Evolutionary conservation across 2,888 invertebrate species (phyloP).

Genomic region (Agonopterix subpropinquella): DNA sequence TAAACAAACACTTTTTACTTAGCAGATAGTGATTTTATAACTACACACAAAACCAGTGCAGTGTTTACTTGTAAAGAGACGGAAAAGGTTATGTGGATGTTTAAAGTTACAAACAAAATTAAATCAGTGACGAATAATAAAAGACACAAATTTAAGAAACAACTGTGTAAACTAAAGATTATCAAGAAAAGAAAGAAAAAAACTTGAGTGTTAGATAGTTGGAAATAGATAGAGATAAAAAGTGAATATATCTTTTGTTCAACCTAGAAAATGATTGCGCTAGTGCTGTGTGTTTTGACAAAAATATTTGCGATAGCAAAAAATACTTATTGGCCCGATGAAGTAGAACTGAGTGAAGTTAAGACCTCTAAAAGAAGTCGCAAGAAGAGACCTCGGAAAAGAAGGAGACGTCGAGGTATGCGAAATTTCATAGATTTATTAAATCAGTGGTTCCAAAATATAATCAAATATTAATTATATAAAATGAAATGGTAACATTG

Average conservation of each 20-base stretch:
- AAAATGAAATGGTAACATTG: neutral
- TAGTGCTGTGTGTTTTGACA: slow-evolving; percentile 48
- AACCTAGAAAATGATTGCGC: slow-evolving; percentile 46
- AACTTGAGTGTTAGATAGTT: slow-evolving; percentile 22
- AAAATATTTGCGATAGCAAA: slow-evolving; percentile 44
- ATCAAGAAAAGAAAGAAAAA: slow-evolving; percentile 39
- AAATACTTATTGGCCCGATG: slow-evolving; percentile 20
- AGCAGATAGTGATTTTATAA: neutral
- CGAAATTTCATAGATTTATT: slow-evolving; percentile 4
- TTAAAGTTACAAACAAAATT: slow-evolving; percentile 18
- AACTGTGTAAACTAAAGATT: slow-evolving; percentile 26
- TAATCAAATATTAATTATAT: neutral
- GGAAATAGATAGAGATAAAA: slow-evolving; percentile 21
- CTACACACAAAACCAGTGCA: slow-evolving; percentile 23
- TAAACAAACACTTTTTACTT: slow-evolving; percentile 13
- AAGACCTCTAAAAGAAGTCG: slow-evolving; percentile 10
- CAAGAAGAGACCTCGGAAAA: slow-evolving; percentile 22
- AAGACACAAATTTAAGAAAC: slow-evolving; percentile 18
- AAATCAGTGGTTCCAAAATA: neutral
- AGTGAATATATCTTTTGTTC: slow-evolving; percentile 13
- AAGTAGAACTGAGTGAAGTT: slow-evolving; percentile 10
- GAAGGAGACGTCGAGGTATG: slow-evolving; percentile 28
- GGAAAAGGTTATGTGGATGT: slow-evolving; percentile 34
- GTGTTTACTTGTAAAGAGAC: slow-evolving; percentile 18
- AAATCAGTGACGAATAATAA: slow-evolving; percentile 17